Conservation (phyloP, 2,888 invertebrate genomes). For the Osmoderma eremita region DNA sequence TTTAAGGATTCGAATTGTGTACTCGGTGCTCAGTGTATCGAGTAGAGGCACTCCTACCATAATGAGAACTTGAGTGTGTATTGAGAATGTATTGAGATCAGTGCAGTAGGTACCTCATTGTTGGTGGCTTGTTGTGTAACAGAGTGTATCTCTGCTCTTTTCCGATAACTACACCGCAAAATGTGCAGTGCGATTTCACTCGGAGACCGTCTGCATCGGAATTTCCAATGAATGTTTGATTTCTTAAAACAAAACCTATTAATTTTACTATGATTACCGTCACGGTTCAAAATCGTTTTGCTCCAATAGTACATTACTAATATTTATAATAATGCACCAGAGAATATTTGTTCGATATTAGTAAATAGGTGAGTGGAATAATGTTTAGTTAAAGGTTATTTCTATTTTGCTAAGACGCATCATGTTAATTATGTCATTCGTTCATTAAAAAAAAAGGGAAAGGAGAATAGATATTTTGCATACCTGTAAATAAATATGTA, state of each 20-base stretch:
- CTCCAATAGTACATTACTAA: not conserved
- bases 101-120: slow-evolving; percentile 21
- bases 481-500: no score
- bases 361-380: slow-evolving; percentile 46
- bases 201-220: not conserved
- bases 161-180: slow-evolving; percentile 8
- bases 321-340: slow-evolving; percentile 39
- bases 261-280: not conserved
- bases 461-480: no score
- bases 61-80: slow-evolving; percentile 25
- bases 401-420: not conserved
- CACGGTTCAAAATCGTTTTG: not conserved
- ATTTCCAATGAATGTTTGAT: not conserved
- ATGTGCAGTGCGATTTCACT: slow-evolving; percentile 22
- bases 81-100: slow-evolving; percentile 29
- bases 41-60: slow-evolving; percentile 26
- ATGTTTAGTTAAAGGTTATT: not conserved
- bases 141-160: slow-evolving; percentile 25
- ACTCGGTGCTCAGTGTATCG: not conserved
- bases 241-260: not conserved
- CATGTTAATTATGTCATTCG: no score
- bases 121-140: slow-evolving; percentile 31
- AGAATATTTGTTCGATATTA: slow-evolving; percentile 47
- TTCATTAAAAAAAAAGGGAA: no score
- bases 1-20: slow-evolving; percentile 20